Conservation (phyloP, 1,140 invertebrate species). For the Holotrichia oblita region DNA sequence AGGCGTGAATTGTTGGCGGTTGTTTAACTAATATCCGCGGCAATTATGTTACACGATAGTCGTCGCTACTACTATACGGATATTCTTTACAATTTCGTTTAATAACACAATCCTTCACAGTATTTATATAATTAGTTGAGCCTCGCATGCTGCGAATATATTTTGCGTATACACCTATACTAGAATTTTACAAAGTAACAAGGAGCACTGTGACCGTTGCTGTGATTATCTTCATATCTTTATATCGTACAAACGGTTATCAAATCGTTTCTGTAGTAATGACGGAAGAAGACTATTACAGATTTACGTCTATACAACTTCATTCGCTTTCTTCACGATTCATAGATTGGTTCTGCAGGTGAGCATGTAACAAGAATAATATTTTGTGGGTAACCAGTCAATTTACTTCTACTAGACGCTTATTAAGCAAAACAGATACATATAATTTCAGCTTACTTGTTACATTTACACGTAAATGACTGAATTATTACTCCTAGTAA, state of each 20-base stretch:
- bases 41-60: not conserved
- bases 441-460: not conserved
- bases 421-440: not conserved
- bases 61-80: not conserved
- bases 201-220: too few species aligned
- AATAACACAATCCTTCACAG: not conserved
- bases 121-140: too few species aligned
- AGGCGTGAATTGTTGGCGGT: constrained; percentile 30
- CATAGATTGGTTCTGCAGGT: not conserved
- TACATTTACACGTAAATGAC: not conserved
- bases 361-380: not conserved
- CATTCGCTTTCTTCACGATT: not conserved
- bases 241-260: not conserved
- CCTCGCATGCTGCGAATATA: too few species aligned
- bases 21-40: constrained; percentile 2
- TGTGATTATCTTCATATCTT: too few species aligned
- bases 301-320: not conserved
- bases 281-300: not conserved
- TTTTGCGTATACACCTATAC: too few species aligned
- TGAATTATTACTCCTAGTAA: too few species aligned
- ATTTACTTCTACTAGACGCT: not conserved
- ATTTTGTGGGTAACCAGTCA: not conserved
- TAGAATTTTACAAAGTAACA: too few species aligned
- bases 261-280: not conserved
- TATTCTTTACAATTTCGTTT: constrained; percentile 11